Evolutionary conservation across 2,888 invertebrate species (phyloP).

Genomic region (Anoplius nigerrimus): DNA sequence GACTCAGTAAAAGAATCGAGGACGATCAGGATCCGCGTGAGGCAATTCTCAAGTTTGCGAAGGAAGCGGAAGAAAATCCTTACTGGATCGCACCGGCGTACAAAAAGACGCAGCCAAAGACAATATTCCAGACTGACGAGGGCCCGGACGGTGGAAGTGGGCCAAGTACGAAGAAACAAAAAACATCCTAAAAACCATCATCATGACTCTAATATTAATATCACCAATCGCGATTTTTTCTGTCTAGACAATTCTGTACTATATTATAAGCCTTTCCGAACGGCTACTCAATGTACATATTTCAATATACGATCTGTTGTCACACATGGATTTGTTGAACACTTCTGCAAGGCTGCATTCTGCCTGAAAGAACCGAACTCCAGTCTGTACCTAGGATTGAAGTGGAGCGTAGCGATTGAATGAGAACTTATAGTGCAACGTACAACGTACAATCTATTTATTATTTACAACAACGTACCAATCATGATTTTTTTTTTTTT

Average conservation of each 20-base stretch:
- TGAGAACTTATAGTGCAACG: slow-evolving; percentile 14
- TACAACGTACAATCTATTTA: slow-evolving; percentile 69
- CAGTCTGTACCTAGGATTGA: too few species aligned
- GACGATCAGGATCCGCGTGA: slow-evolving; percentile 95
- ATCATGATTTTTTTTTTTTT: slow-evolving; percentile 30
- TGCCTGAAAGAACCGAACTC: too few species aligned
- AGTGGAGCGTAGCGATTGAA: too few species aligned
- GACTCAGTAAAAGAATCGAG: slow-evolving; percentile 92
- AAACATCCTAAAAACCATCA: slow-evolving; percentile 53
- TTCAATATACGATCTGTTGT: too few species aligned
- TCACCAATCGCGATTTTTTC: too few species aligned
- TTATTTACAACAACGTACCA: slow-evolving; percentile 71
- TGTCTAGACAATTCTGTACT: too few species aligned
- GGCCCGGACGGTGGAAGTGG: slow-evolving; percentile 76
- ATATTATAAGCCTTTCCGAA: too few species aligned
- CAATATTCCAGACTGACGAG: slow-evolving; percentile 82
- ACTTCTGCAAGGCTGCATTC: too few species aligned
- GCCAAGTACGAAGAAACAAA: slow-evolving; percentile 78
- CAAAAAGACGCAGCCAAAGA: slow-evolving; percentile 89
- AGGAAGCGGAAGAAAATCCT: slow-evolving; percentile 96
- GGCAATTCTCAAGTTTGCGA: slow-evolving; percentile 95
- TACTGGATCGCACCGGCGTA: slow-evolving; percentile 98
- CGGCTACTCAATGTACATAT: too few species aligned
- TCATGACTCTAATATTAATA: too few species aligned
- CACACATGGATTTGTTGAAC: too few species aligned